Base-by-base conservation (phyloP, 2,888 invertebrate species). In the Brachypalpus laphriformis region DNA sequence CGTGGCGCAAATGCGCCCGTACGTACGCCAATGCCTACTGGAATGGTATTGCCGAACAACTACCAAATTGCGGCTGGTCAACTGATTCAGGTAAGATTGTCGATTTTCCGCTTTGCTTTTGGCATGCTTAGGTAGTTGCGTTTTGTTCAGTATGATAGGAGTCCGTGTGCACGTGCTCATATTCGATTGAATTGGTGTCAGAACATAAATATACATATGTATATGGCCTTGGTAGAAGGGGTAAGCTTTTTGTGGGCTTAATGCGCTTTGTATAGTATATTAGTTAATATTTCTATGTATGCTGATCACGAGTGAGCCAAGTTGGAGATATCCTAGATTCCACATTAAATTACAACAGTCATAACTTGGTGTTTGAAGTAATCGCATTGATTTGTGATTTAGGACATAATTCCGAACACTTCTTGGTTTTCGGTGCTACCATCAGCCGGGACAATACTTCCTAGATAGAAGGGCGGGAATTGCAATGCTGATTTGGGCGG, bases 31-130 rank as follows among this genome's bases (percentile, higher is more conserved):
- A 89, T 90, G 63, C 88, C 90, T 18, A 89, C 88, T 70, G 91
- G 90, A 80, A 89, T 91, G 57, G 89, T 91, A 68, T 74, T 92
- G 85, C 90, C 92, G 28, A 91, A 91, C 86, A 92, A 91, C 74
- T 92, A 91, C 87, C 90, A 92, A 86, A 88, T 92, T 63, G 88
- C 89, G 37, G 91, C 90, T 45, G 90, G 90, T 59, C 91, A 91
- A 87, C 88, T 91, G 76, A 90, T 92, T 71, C 91, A 91, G 90
- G 91, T 91, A 71, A 88, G 66, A 74, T 51, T 2, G 3, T n/a
- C n/a, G 11, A 14, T 37, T 37, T 66, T 31, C 11, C 11, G 20
- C 63, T 56, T 20, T 14, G 3, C 1, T 2, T 5, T 25, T 75
- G 40, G 77, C 70, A 65, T 86, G 70, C 20, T 20, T 63, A 40